These are phyloP conservation scores for Eristalis pertinax DNA, from an alignment of 2,888 invertebrate genomes.

Conservation along the genomic window DNA sequence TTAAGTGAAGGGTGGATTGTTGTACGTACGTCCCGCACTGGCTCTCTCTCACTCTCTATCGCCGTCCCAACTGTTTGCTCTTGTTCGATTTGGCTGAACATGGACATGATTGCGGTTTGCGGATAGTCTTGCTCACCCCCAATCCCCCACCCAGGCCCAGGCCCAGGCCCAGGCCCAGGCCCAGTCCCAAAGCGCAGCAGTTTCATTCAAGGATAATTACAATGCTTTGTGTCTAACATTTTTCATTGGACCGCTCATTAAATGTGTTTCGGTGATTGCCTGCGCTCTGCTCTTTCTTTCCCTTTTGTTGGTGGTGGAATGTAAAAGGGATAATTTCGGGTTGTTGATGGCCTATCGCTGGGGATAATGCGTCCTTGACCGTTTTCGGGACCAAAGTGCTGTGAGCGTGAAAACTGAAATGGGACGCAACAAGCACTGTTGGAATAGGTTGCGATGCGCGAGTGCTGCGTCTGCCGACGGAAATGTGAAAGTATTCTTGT, in stretches of 20 bases:
- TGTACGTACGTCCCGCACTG: not conserved
- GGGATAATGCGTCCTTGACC: conserved; percentile 54
- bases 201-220: conserved; percentile 69
- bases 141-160: not conserved
- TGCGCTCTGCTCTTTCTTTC: not conserved
- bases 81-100: conserved; percentile 59
- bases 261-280: conserved; percentile 50
- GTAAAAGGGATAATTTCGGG: conserved; percentile 66
- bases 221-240: conserved; percentile 68
- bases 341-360: conserved; percentile 23
- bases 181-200: not conserved
- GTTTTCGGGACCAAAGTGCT: conserved; percentile 19
- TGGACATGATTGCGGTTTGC: conserved; percentile 56
- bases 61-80: not conserved
- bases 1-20: conserved; percentile 70
- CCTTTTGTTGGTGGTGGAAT: conserved; percentile 45
- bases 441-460: not conserved
- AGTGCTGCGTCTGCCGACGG: not conserved
- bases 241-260: conserved; percentile 53
- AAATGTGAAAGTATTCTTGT: not conserved
- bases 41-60: not conserved
- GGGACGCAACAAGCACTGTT: conserved; percentile 17
- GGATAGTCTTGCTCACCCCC: conserved; percentile 33
- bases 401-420: conserved; percentile 9
- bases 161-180: not conserved